A percentile compares a stretch with the other conserved stretches of the same genome.
Conservation (phyloP, 2,888 invertebrate species). For the Chromoteleia sp. region DNA sequence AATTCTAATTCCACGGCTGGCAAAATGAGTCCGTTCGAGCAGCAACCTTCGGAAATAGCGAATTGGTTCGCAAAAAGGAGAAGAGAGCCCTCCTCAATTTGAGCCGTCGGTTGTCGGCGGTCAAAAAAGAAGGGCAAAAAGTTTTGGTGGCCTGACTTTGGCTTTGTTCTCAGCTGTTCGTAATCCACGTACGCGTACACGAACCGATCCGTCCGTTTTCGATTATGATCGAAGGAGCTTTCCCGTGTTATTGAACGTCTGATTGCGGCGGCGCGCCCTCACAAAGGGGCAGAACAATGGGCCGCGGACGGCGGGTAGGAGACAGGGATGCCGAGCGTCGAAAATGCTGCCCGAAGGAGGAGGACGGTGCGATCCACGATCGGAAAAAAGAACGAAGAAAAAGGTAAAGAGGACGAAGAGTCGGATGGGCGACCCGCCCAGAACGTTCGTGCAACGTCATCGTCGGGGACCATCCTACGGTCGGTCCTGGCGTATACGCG, state of each 20-base stretch:
- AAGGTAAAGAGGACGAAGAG: conserved; percentile 76
- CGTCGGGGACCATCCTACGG: conserved; percentile 72
- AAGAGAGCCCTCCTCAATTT: conserved; percentile 32
- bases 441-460: conserved; percentile 84
- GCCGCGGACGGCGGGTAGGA: conserved; percentile 71
- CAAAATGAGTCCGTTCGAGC: neutral
- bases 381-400: conserved; percentile 70
- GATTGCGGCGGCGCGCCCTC: conserved; percentile 78
- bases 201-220: conserved; percentile 77
- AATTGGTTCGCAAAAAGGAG: conserved; percentile 11
- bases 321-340: conserved; percentile 48
- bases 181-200: conserved; percentile 71
- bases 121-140: conserved; percentile 47
- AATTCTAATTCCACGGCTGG: neutral
- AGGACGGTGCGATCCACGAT: conserved; percentile 60
- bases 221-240: conserved; percentile 80
- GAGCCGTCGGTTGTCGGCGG: conserved; percentile 21
- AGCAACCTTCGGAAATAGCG: neutral
- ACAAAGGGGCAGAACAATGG: conserved; percentile 81
- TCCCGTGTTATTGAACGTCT: conserved; percentile 78
- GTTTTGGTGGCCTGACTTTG: conserved; percentile 44
- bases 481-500: conserved; percentile 46
- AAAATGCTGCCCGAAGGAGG: neutral
- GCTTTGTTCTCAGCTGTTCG: conserved; percentile 71
- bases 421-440: conserved; percentile 81